Evolutionary conservation across 1,140 invertebrate genomes (phyloP), one percentile per base, ranked within the genome.

Genomic region (Pseudobourletiella spinata): DNA sequence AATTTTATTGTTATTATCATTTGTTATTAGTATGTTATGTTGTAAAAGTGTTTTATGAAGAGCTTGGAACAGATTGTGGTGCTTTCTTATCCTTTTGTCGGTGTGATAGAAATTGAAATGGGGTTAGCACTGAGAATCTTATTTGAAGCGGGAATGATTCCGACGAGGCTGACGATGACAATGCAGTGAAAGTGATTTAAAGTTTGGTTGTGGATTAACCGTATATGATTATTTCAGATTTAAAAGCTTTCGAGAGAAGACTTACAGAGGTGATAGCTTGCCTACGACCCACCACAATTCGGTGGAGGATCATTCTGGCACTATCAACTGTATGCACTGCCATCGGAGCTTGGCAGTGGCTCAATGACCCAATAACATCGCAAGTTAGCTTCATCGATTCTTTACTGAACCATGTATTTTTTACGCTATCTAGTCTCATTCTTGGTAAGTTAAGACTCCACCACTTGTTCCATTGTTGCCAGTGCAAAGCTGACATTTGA

Each of bases 221-320:
- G 35, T 42, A 42, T 14, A 42, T n/a, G n/a, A n/a, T n/a, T 25
- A 11, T 48, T 6, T 72, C 77, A 95, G 94, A 97, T 83, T 79
- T 98, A 65, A 97, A 96, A 78, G 93, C 94, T 30, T 98, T 97
- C 78, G 95, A 97, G 75, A 82, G 93, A 63, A 81, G 95, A 58
- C 77, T 98, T 2, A 96, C 92, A 6, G 95, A 98, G 83, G 91
- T 98, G n/a, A 93, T 97, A 74, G 84, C 86, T 67, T 91, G 89
- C 75, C 81, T 95, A 63, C 89, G 93, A 72, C 94, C 94, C 52
- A 84, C 89, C 51, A 93, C 93, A 57, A 82, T 85, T 65, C 81
- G 91, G 79, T 98, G 94, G 94, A 84, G 93, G 83, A 86, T 95
- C 74, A 75, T 95, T 28, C 74, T 98, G 65, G 82, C 85, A 42